Conservation (phyloP, 2,113 vertebrate genomes). For the Vulpes lagopus region DNA sequence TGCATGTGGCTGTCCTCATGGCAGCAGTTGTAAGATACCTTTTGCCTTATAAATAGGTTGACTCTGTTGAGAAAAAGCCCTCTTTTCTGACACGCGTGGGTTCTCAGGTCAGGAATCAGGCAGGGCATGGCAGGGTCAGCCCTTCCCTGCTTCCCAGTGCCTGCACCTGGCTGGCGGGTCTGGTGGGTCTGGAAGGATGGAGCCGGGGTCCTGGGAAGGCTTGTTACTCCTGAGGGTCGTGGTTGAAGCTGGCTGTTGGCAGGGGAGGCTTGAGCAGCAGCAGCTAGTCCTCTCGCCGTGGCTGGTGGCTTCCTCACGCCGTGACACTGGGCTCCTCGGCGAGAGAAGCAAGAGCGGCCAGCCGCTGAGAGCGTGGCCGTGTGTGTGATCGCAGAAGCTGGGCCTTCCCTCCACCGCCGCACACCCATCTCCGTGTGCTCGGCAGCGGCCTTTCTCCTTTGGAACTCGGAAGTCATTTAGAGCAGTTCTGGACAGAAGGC, state of each 20-base stretch:
- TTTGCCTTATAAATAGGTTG: not conserved
- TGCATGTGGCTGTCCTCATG: accelerated
- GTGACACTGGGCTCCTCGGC: accelerated
- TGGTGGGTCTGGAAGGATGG: not conserved
- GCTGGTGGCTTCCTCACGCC: accelerated
- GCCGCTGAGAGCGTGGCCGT: not conserved
- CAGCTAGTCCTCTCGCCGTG: no score
- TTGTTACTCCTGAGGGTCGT: accelerated
- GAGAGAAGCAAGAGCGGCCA: not conserved
- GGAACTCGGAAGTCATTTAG: not conserved
- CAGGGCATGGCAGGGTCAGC: not conserved
- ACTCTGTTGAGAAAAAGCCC: not conserved
- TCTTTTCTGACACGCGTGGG: accelerated
- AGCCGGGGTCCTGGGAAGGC: not conserved
- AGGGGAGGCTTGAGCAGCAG: not conserved
- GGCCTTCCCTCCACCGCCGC: no score
- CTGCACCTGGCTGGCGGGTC: not conserved
- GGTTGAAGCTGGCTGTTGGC: not conserved
- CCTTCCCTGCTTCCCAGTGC: no score
- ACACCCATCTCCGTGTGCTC: accelerated
- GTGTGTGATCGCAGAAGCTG: not conserved
- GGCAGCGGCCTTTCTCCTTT: not conserved
- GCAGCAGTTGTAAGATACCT: not conserved
- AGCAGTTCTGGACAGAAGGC: no score
- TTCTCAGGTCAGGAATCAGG: not conserved